phyloP scores from a whole-genome alignment of 2,113 vertebrate genomes.

The Carassius gibelio region DNA sequence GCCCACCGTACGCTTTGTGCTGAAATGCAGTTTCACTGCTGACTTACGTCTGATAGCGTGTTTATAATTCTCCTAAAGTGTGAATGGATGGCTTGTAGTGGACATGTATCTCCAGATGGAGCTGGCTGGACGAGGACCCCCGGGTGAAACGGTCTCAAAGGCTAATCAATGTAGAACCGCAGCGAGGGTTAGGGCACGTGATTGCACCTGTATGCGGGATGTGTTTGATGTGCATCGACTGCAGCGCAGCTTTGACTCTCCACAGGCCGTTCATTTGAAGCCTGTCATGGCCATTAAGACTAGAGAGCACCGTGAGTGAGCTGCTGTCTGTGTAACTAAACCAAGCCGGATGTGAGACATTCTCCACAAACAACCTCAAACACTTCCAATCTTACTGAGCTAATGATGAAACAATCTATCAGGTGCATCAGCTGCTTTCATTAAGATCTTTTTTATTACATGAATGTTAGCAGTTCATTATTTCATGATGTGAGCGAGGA shows the following conservation, averaged over 20 bases:
- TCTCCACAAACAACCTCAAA: no score
- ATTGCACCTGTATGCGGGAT: conserved; percentile 60
- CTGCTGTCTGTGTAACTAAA: no score
- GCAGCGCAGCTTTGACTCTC: conserved; percentile 60
- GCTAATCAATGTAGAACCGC: conserved; percentile 68
- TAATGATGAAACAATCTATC: no score
- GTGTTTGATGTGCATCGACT: conserved; percentile 68
- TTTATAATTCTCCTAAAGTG: conserved; percentile 62
- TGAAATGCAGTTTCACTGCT: conserved; percentile 56
- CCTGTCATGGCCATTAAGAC: not conserved
- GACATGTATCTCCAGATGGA: conserved; percentile 47
- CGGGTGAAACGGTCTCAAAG: conserved; percentile 48
- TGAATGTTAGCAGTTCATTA: not conserved
- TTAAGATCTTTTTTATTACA: no score
- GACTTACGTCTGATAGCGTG: conserved; percentile 56
- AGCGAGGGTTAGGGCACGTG: conserved; percentile 57
- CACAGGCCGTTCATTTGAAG: conserved; percentile 14
- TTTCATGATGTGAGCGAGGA: not conserved
- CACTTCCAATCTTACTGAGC: not conserved
- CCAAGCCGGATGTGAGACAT: no score
- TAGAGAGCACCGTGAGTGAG: not conserved
- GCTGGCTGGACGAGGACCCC: not conserved
- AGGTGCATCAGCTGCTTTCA: no score
- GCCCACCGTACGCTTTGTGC: conserved; percentile 54
- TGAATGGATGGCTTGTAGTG: conserved; percentile 52